phyloP scores from a whole-genome alignment of 1,140 invertebrate species.

The Hermatobates lingyangjiaoensis region DNA sequence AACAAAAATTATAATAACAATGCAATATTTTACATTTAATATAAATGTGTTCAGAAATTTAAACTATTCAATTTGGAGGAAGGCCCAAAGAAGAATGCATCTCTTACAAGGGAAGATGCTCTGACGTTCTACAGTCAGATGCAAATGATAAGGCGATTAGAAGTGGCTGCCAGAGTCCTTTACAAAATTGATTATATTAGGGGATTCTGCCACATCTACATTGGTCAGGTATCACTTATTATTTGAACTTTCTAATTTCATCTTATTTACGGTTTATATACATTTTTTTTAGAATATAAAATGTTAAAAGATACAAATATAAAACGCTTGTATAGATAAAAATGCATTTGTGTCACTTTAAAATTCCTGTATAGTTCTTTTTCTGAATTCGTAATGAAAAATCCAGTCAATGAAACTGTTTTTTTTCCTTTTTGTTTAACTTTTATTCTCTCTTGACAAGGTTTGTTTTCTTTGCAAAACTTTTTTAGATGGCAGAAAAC shows the following conservation, averaged over 20 bases:
- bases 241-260: no score
- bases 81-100: constrained; percentile 46
- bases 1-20: no score
- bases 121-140: constrained; percentile 40
- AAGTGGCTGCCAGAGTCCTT: constrained; percentile 43
- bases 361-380: no score
- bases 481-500: no score
- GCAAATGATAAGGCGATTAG: constrained; percentile 45
- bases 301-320: neutral
- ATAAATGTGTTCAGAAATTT: constrained; percentile 55
- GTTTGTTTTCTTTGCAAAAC: no score
- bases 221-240: constrained; percentile 48
- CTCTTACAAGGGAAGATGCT: constrained; percentile 40
- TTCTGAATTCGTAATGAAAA: no score
- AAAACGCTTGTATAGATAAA: neutral
- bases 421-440: no score
- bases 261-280: no score
- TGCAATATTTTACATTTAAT: no score
- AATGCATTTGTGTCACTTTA: no score
- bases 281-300: neutral
- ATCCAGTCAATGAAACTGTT: no score
- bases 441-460: no score
- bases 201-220: constrained; percentile 68
- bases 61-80: constrained; percentile 72
- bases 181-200: constrained; percentile 60